These are phyloP conservation scores for Axea sp. DNA, from an alignment of 2,888 invertebrate genomes.

Conservation along the genomic window DNA sequence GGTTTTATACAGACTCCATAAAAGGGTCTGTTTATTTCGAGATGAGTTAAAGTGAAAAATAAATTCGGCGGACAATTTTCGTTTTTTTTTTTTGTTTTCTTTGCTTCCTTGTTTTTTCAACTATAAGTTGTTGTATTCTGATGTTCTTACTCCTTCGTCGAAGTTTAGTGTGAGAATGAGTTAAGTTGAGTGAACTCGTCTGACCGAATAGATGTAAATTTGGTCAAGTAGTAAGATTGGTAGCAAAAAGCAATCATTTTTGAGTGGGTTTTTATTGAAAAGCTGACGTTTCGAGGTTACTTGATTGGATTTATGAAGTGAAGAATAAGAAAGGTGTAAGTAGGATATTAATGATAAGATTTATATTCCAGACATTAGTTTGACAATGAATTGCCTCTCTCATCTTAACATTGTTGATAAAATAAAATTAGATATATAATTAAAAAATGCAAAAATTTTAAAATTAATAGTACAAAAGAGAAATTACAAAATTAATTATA, in stretches of 20 bases:
- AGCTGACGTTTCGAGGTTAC: constrained; percentile 35
- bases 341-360: constrained; percentile 19
- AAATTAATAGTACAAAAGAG: too few species aligned
- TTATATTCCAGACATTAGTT: constrained; percentile 13
- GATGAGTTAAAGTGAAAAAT: constrained; percentile 17
- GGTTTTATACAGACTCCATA: constrained; percentile 40
- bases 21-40: constrained; percentile 20
- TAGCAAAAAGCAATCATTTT: constrained; percentile 44
- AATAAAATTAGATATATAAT: too few species aligned
- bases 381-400: background rate
- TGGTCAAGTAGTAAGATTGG: constrained; percentile 33
- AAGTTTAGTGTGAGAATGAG: constrained; percentile 17
- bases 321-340: constrained; percentile 12
- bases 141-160: constrained; percentile 1
- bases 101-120: constrained; percentile 13
- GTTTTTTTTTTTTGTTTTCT: constrained; percentile 11
- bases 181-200: constrained; percentile 39
- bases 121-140: constrained; percentile 27
- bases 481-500: too few species aligned
- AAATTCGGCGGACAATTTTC: constrained; percentile 30
- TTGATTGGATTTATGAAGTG: constrained; percentile 36
- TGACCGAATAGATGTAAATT: constrained; percentile 54
- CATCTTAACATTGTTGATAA: too few species aligned
- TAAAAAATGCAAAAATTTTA: too few species aligned
- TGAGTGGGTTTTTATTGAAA: constrained; percentile 38